Conservation (phyloP, 2,113 vertebrate genomes). For the Cervus canadensis region DNA sequence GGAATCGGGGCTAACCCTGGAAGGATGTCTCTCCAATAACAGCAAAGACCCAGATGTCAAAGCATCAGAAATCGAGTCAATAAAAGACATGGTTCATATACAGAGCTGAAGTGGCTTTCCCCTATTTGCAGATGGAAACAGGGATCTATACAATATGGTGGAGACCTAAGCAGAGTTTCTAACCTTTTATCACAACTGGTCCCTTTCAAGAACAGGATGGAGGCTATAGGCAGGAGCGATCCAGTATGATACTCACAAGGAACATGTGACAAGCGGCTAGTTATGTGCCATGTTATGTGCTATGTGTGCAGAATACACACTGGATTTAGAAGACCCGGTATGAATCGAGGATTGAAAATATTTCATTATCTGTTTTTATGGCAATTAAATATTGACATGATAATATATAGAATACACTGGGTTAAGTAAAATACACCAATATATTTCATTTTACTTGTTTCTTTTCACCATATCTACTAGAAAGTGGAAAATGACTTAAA, state of each 20-base stretch:
- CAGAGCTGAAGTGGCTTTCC: no score
- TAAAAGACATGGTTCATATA: not conserved
- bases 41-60: not conserved
- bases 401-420: not conserved
- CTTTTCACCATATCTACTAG: not conserved
- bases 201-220: not conserved
- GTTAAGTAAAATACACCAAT: not conserved
- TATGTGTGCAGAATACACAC: not conserved
- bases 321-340: not conserved
- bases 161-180: not conserved
- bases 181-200: not conserved
- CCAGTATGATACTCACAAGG: accelerated
- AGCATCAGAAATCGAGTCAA: not conserved
- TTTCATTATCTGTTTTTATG: not conserved
- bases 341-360: not conserved
- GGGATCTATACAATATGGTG: accelerated
- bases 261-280: accelerated
- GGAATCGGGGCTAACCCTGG: not conserved
- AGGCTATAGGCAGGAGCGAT: not conserved
- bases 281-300: no score
- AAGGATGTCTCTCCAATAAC: not conserved
- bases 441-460: not conserved
- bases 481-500: not conserved
- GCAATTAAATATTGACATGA: not conserved
- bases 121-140: not conserved